A percentile compares a stretch with the other conserved stretches of the same genome.
Evolutionary conservation across 2,113 vertebrate genomes (phyloP).

Genomic region (Pangasianodon gigas): DNA sequence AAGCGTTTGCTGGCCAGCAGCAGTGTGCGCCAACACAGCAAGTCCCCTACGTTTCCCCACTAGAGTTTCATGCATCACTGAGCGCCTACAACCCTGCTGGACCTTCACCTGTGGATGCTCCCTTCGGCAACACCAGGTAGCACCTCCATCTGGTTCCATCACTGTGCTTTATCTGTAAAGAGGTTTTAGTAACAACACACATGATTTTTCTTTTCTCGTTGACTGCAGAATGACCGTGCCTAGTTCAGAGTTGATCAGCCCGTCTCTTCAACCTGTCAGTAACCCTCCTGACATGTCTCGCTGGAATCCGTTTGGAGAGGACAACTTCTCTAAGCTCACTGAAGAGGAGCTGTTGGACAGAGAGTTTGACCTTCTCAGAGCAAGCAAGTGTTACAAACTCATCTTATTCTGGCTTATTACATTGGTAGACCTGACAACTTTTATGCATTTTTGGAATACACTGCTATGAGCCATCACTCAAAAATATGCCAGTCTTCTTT

Average conservation of each 20-base stretch:
- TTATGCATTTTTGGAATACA: not conserved
- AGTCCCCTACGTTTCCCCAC: constrained; percentile 83
- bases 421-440: no score
- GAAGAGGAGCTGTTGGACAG: constrained; percentile 96
- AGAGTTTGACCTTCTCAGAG: constrained; percentile 96
- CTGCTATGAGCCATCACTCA: not conserved
- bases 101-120: constrained; percentile 69
- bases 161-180: not conserved
- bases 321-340: constrained; percentile 95
- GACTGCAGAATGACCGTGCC: constrained; percentile 71
- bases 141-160: not conserved
- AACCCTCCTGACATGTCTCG: constrained; percentile 96
- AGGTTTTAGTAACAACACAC: not conserved
- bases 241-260: constrained; percentile 70
- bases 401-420: not conserved
- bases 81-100: constrained; percentile 75
- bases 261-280: constrained; percentile 76
- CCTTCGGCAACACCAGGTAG: constrained; percentile 74
- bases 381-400: constrained; percentile 85
- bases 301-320: constrained; percentile 98
- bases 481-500: not conserved
- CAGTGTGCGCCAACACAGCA: constrained; percentile 76
- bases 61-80: constrained; percentile 82
- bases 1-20: constrained; percentile 85
- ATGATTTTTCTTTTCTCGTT: no score